Conservation (phyloP, 2,888 invertebrate species). For the Panzeria rudis region DNA sequence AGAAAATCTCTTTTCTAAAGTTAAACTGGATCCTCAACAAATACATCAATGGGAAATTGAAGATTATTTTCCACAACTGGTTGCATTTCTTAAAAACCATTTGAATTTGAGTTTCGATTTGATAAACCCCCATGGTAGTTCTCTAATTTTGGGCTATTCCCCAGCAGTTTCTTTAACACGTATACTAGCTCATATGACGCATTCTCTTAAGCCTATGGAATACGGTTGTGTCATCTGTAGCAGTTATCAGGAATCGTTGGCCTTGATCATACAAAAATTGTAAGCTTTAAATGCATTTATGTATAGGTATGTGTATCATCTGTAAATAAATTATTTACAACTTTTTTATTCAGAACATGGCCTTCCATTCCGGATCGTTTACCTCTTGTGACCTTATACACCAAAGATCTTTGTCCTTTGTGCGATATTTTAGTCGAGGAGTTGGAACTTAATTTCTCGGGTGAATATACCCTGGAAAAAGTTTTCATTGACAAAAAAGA, state of each 20-base stretch:
- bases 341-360: conserved; percentile 27
- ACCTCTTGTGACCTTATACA: conserved; percentile 91
- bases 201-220: conserved; percentile 93
- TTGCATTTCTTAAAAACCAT: conserved; percentile 92
- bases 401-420: conserved; percentile 91
- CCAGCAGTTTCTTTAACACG: conserved; percentile 98
- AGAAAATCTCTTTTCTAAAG: conserved; percentile 90
- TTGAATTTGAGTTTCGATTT: conserved; percentile 91
- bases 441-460: conserved; percentile 85
- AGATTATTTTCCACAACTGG: conserved; percentile 97
- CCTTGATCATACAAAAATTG: conserved; percentile 96
- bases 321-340: not conserved
- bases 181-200: conserved; percentile 94
- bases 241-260: conserved; percentile 94
- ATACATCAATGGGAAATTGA: conserved; percentile 97
- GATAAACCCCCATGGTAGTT: conserved; percentile 96
- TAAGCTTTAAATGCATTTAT: conserved; percentile 84
- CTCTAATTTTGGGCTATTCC: conserved; percentile 97
- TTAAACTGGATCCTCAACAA: conserved; percentile 91
- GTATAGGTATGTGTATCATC: not conserved
- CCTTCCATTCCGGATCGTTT: conserved; percentile 36
- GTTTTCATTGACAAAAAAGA: conserved; percentile 90
- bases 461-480: conserved; percentile 88
- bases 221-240: conserved; percentile 97
- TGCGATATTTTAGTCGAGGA: conserved; percentile 91